Conservation (phyloP, 35 echinoderm and acorn worm species). For the Hemicentrotus pulcherrimus region DNA sequence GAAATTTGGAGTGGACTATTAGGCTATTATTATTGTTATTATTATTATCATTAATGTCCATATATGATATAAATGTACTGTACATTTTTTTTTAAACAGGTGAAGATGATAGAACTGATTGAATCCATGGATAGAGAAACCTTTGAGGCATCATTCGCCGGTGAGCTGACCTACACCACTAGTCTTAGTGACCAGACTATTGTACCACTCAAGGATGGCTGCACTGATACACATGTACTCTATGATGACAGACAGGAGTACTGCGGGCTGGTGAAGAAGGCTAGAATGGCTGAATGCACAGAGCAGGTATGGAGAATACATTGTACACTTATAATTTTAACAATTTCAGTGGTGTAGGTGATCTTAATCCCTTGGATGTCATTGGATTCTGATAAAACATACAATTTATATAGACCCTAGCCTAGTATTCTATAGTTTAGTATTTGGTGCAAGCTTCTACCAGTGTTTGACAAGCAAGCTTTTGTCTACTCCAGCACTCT, state of each 20-base stretch:
- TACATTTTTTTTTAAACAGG: constrained; percentile 45
- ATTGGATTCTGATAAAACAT: too few relatives aligned
- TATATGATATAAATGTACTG: neutral
- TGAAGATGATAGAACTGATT: constrained; percentile 85
- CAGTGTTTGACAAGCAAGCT: too few relatives aligned
- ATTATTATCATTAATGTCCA: too few relatives aligned
- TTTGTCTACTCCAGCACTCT: too few relatives aligned
- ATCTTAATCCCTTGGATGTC: too few relatives aligned
- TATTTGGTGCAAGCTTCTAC: too few relatives aligned
- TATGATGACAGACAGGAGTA: constrained; percentile 87
- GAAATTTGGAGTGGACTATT: too few relatives aligned
- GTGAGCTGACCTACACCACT: constrained; percentile 84
- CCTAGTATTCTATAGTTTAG: too few relatives aligned
- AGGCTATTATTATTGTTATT: too few relatives aligned
- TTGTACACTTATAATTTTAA: too few relatives aligned
- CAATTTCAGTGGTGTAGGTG: too few relatives aligned
- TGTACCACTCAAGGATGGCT: constrained; percentile 63
- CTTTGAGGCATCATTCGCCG: constrained; percentile 81
- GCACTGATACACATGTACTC: constrained; percentile 68
- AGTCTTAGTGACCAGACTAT: constrained; percentile 80
- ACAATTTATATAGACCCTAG: too few relatives aligned
- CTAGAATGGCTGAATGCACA: constrained; percentile 81
- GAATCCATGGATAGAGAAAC: constrained; percentile 77
- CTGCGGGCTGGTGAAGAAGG: constrained; percentile 74
- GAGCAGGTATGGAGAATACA: constrained; percentile 66